Evolutionary conservation across 2,113 vertebrate genomes (phyloP).

Genomic region (Seriola rivoliana): DNA sequence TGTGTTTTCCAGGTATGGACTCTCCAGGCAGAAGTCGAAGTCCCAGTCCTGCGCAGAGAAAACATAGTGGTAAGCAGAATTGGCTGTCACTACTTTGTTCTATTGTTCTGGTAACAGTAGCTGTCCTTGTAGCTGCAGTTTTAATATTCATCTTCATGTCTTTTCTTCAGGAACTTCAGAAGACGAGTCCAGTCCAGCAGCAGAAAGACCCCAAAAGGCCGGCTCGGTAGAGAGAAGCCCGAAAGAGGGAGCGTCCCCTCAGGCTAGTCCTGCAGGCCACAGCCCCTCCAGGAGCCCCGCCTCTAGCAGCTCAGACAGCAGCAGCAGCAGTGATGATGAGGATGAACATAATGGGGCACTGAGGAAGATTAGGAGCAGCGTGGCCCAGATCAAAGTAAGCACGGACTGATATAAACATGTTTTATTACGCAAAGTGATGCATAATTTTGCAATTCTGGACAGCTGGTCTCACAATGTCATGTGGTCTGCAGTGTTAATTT

Average conservation of each 20-base stretch:
- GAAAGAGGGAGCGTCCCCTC: slow-evolving; percentile 8
- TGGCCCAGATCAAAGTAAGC: slow-evolving; percentile 84
- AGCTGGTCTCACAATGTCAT: no score
- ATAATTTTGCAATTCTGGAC: no score
- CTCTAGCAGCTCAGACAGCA: slow-evolving; percentile 59
- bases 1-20: slow-evolving; percentile 64
- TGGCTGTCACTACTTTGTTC: no score
- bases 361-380: slow-evolving; percentile 82
- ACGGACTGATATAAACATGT: not conserved
- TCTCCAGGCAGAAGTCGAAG: slow-evolving; percentile 60
- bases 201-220: not conserved
- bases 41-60: slow-evolving; percentile 43
- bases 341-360: slow-evolving; percentile 62
- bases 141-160: not conserved
- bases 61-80: slow-evolving; percentile 53
- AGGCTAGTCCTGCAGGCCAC: not conserved
- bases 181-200: slow-evolving; percentile 44
- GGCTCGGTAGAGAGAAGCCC: slow-evolving; percentile 9
- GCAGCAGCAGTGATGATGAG: slow-evolving; percentile 55
- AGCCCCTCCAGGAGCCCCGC: slow-evolving; percentile 22
- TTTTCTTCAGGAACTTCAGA: slow-evolving; percentile 44
- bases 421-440: no score
- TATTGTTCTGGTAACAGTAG: not conserved
- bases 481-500: not conserved
- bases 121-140: not conserved